Percentiles rank a stretch among this genome's conserved stretches.
These are phyloP conservation scores for Atrichornis clamosus DNA, from an alignment of 2,113 vertebrate species.

Conservation along the genomic window DNA sequence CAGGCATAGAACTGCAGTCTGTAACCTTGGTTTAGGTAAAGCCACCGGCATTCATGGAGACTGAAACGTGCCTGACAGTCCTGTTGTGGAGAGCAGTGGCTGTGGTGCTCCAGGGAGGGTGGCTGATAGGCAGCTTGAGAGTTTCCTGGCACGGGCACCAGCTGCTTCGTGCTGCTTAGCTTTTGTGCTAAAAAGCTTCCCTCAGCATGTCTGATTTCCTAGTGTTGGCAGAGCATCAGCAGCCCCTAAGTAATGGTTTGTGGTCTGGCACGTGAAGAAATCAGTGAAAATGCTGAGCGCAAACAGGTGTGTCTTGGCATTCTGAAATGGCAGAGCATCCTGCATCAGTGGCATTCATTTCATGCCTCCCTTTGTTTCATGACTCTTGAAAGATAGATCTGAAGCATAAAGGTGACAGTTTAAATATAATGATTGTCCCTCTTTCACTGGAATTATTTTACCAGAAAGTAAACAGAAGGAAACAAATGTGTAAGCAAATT, in stretches of 20 bases:
- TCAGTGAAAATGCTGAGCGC: background rate
- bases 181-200: background rate
- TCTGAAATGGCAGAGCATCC: background rate
- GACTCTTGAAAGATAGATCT: rapidly evolving
- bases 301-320: background rate
- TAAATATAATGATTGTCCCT: background rate
- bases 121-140: background rate
- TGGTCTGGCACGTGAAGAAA: background rate
- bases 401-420: background rate
- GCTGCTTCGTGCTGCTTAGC: background rate
- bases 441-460: background rate
- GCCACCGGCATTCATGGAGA: rapidly evolving
- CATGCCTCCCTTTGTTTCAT: background rate
- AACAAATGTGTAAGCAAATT: background rate
- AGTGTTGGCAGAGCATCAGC: background rate
- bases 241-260: background rate
- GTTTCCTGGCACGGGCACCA: background rate
- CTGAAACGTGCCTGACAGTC: background rate
- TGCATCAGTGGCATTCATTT: background rate
- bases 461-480: background rate
- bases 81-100: rapidly evolving
- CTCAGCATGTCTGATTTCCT: rapidly evolving
- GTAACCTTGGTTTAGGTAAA: background rate
- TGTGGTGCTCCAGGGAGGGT: rapidly evolving
- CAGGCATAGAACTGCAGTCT: background rate